Percentiles rank a stretch among this genome's conserved stretches.
Evolutionary conservation across 2,113 vertebrate species (phyloP).

Genomic region (Ptyas mucosa): DNA sequence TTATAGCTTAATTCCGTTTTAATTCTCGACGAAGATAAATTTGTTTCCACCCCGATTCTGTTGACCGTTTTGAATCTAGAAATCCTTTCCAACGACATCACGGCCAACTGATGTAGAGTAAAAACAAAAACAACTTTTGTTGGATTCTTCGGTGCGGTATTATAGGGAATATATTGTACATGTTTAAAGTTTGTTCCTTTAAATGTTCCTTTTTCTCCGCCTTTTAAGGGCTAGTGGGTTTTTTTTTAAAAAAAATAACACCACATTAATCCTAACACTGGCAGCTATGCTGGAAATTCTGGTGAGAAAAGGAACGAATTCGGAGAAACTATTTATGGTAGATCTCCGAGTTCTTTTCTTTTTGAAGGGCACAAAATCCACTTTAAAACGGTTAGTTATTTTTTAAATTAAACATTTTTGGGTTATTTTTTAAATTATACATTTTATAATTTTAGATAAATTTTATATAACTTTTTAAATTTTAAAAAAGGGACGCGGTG

Average conservation of each 20-base stretch:
- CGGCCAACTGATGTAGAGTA: constrained; percentile 31
- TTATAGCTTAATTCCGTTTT: background rate
- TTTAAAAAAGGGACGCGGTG: too few relatives aligned
- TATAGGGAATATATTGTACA: constrained; percentile 60
- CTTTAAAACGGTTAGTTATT: background rate
- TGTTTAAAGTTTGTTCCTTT: constrained; percentile 41
- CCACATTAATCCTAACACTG: background rate
- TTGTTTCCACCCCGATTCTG: background rate
- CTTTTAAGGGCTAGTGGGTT: constrained; percentile 22
- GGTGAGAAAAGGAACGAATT: background rate
- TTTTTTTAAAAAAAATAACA: background rate
- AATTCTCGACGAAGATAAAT: background rate
- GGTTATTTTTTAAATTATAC: background rate
- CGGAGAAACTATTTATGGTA: background rate
- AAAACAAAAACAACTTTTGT: background rate
- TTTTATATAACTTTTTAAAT: too few relatives aligned
- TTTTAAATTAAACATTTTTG: background rate
- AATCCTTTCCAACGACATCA: background rate
- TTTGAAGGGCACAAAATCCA: background rate
- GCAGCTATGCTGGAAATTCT: constrained; percentile 21
- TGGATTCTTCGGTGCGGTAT: constrained; percentile 20
- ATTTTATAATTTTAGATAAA: too few relatives aligned
- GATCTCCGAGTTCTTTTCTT: background rate
- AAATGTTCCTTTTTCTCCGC: background rate
- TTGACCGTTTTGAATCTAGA: background rate